phyloP scores from a whole-genome alignment of 2,113 vertebrate species.

The Neoarius graeffei region DNA sequence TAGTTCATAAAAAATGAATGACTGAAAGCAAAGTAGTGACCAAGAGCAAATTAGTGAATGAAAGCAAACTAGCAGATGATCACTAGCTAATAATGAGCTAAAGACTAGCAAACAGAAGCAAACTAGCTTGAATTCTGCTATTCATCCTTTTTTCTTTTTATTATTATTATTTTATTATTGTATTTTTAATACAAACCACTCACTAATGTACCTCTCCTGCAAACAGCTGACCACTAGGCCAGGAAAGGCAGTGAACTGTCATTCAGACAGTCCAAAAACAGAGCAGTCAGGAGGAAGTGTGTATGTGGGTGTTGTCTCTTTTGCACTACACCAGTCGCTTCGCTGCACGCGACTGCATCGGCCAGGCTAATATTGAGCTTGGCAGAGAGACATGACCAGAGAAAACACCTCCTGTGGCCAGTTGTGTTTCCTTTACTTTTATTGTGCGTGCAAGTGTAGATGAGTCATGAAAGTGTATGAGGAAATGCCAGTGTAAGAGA shows the following conservation, averaged over 20 bases:
- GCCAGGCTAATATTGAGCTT: slow-evolving; percentile 54
- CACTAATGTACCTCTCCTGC: not conserved
- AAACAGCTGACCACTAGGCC: slow-evolving; percentile 4
- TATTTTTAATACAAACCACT: not conserved
- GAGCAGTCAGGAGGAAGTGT: not conserved
- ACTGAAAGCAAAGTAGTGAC: not conserved
- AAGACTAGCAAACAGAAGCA: not conserved
- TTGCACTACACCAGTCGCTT: slow-evolving; percentile 27
- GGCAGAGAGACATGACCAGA: slow-evolving; percentile 44
- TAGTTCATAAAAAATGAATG: not conserved
- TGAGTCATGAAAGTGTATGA: slow-evolving; percentile 10
- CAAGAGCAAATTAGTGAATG: not conserved
- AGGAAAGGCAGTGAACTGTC: not conserved
- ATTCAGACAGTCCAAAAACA: not conserved
- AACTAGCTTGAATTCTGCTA: not conserved
- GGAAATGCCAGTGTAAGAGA: not conserved
- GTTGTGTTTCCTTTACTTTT: slow-evolving; percentile 35
- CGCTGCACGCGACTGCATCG: slow-evolving; percentile 26
- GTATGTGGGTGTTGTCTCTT: slow-evolving; percentile 51
- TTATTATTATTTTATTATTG: not conserved
- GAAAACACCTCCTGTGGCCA: slow-evolving; percentile 36
- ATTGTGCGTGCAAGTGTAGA: slow-evolving; percentile 17
- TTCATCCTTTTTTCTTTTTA: not conserved
- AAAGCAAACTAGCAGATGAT: not conserved
- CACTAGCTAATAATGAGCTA: not conserved